Base-by-base conservation (phyloP, 2,888 invertebrate species). In the Machimus atricapillus region DNA sequence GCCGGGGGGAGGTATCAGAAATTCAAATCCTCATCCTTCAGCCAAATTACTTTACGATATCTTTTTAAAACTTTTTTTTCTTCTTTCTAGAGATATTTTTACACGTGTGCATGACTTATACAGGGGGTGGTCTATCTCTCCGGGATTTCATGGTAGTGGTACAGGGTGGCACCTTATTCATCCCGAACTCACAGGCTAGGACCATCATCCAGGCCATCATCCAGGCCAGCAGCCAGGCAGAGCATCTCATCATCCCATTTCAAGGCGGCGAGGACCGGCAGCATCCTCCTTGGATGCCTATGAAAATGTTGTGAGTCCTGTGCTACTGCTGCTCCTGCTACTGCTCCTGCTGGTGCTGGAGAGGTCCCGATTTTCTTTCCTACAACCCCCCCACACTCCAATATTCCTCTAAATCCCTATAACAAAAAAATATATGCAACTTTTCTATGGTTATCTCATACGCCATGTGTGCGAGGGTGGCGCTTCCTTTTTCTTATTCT, bases 1-100 rank as follows among this genome's bases (percentile, higher is more conserved):
- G 31, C 31, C 3, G 31, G 4, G 14, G 43, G 43, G 43, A 14
- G 43, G 43, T 86, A 86, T 86, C 76, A 86, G 77, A 86, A 86
- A 86, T 86, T 86, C 86, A 86, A 86, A 85, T 85, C 79, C 76
- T 78, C 85, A 85, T 66, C 83, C 81, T 83, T 87, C 82, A 87
- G 74, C 83, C 87, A 87, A 87, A 86, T 87, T 87, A 86, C 87
- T 87, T 87, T 87, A 87, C 86, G 87, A 87, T 87, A 87, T 87
- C 87, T 86, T 87, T 86, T 82, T 87, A 87, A 87, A 87, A 87
- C 77, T 87, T 87, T 85, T 46, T 46, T 46, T 43, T 43, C 8
- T 40, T 12, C 1, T 40, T 40, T 76, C 86, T 81, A 27, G 12
- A 12, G 66, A 86, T 87, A 87, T 87, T 77, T 86, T 86, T 87